A percentile compares a stretch with the other conserved stretches of the same genome.
phyloP scores from a whole-genome alignment of 1,140 invertebrate genomes.

The Trichogramma pretiosum region DNA sequence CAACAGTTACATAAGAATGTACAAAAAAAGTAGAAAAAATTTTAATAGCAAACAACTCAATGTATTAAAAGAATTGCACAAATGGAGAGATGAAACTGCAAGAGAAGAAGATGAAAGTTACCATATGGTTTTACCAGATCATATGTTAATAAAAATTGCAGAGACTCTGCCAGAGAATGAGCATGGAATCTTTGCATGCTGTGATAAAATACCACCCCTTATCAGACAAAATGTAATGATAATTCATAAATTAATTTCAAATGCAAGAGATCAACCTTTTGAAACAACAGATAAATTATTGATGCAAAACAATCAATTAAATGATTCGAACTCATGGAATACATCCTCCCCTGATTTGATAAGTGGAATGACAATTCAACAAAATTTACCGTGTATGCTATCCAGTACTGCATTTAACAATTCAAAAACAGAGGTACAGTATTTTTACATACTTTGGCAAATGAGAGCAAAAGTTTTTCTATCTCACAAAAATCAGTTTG shows the following conservation, averaged over 20 bases:
- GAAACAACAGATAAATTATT: conserved; percentile 48
- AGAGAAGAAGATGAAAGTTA: conserved; percentile 84
- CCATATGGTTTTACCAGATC: conserved; percentile 87
- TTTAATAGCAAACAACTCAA: conserved; percentile 82
- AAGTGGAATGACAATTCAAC: conserved; percentile 49
- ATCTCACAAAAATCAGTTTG: no score
- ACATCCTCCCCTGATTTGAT: conserved; percentile 63
- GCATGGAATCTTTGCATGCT: conserved; percentile 88
- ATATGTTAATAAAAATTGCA: conserved; percentile 87
- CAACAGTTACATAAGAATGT: conserved; percentile 65
- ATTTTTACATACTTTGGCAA: conserved; percentile 6
- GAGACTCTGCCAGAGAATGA: conserved; percentile 84
- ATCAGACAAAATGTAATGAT: conserved; percentile 67
- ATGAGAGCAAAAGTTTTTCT: not conserved
- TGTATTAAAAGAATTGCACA: conserved; percentile 73
- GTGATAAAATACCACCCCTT: conserved; percentile 84
- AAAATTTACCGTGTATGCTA: conserved; percentile 55
- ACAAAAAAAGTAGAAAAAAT: conserved; percentile 65
- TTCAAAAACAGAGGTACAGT: conserved; percentile 30
- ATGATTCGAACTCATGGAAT: conserved; percentile 49
- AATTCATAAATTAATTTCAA: conserved; percentile 68
- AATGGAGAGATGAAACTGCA: conserved; percentile 82
- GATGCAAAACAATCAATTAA: conserved; percentile 39
- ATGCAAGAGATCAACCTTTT: conserved; percentile 64
- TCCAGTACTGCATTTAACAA: conserved; percentile 43